Base-by-base conservation (phyloP, 1,140 invertebrate species). In the Panonychus citri region DNA sequence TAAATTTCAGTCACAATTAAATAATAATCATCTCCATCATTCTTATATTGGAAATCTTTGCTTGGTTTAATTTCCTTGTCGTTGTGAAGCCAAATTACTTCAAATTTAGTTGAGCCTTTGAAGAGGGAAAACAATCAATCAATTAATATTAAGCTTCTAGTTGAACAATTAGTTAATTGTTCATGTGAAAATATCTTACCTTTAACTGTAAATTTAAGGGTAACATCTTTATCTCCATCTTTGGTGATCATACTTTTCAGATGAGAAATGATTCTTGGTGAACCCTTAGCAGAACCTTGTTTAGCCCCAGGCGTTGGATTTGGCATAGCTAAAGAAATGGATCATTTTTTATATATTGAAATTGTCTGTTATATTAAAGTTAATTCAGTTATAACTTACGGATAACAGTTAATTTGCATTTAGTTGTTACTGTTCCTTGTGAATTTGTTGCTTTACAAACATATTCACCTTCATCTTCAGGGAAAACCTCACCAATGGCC, bases 21-120 rank as follows among this genome's bases (percentile, higher is more conserved):
- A 65, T 85, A 59, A 70, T 90, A 85, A 57, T 82, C 82, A 68
- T 91, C 87, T 1, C 85, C 88, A 66, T 85, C 81, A 64, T 78
- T 85, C 24, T 81, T 79, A 66, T 91, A 93, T 66, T 85, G 79
- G 76, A 96, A 95, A 71, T 95, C 89, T 71, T 91, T 93, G 67
- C 83, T 87, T 0, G 87, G 83, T 69, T 89, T 91, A 63, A 96
- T 91, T 69, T 93, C 86, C 68, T 91, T 91, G 69, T 91, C 89
- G 66, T 93, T 90, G 70, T 93, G 87, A 46, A 94, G 74, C 91
- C 90, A 96, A 15, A 64, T 57, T 15, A 62, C 61, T 50, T 64
- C 63, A 28, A 63, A 64, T 30, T 54, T 24, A 7, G 56, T 54
- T 39, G 56, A 49, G 49, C 57, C 63, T 60, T 19, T 27, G 28